A percentile compares a stretch with the other conserved stretches of the same genome.
Evolutionary conservation across 2,113 vertebrate genomes (phyloP).

Genomic region (Crotalus horridus): DNA sequence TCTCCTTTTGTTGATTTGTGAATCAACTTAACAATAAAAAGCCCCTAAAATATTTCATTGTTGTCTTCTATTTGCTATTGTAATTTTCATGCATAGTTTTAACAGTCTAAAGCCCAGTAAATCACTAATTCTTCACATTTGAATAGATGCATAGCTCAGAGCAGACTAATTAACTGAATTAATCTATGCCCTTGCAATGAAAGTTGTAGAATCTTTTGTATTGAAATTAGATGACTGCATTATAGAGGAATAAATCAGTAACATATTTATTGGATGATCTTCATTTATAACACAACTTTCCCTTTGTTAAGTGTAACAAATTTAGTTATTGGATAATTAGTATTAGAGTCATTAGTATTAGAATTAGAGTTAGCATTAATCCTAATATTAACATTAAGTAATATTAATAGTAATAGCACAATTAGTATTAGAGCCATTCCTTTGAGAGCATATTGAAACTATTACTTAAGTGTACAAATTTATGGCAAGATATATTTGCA

Average conservation of each 20-base stretch:
- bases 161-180: constrained; percentile 49
- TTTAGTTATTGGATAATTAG: background rate
- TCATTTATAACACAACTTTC: background rate
- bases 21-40: background rate
- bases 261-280: background rate
- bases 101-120: background rate
- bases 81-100: background rate
- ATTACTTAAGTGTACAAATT: background rate
- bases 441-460: background rate
- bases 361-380: background rate
- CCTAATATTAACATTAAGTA: background rate
- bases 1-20: background rate
- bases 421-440: background rate
- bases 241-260: constrained; percentile 54
- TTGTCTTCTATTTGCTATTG: background rate
- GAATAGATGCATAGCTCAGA: constrained; percentile 39
- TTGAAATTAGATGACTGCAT: constrained; percentile 25
- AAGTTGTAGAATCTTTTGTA: constrained; percentile 50
- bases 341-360: background rate
- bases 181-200: constrained; percentile 49
- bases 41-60: background rate
- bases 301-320: background rate
- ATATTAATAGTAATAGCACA: background rate
- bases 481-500: constrained; percentile 8
- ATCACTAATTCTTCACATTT: background rate